These are phyloP conservation scores for Sebastes taczanowskii DNA, from an alignment of 2,797 vertebrate species.

Conservation along the genomic window DNA sequence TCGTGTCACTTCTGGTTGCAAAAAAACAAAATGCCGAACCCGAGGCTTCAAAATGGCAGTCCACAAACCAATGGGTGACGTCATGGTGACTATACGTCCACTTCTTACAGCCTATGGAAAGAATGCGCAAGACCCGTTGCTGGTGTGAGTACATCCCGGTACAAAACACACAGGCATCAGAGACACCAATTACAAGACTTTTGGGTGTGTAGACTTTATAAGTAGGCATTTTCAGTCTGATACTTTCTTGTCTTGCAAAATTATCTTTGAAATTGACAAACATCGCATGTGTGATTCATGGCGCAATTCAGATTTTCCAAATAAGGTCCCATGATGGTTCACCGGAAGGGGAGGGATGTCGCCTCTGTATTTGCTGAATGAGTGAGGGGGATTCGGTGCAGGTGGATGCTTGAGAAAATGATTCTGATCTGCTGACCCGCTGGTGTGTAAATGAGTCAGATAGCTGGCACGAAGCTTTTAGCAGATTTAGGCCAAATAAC, in stretches of 20 bases:
- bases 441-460: conserved; percentile 38
- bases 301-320: too few species aligned
- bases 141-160: not conserved
- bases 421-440: conserved; percentile 5
- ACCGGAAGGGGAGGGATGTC: not conserved
- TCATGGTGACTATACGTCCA: too few species aligned
- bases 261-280: not conserved
- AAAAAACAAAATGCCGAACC: too few species aligned
- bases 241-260: not conserved
- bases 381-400: not conserved
- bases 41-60: too few species aligned
- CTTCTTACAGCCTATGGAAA: not conserved
- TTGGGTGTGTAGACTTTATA: not conserved
- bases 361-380: conserved; percentile 24
- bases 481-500: conserved; percentile 39
- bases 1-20: too few species aligned
- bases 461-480: conserved; percentile 36
- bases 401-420: conserved; percentile 8
- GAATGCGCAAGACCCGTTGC: not conserved
- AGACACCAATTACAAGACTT: not conserved
- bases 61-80: too few species aligned
- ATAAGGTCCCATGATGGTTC: not conserved
- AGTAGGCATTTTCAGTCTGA: not conserved
- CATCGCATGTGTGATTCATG: fast-evolving
- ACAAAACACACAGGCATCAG: not conserved